Evolutionary conservation across 1,140 invertebrate genomes (phyloP).

Genomic region (Nasonia giraulti): DNA sequence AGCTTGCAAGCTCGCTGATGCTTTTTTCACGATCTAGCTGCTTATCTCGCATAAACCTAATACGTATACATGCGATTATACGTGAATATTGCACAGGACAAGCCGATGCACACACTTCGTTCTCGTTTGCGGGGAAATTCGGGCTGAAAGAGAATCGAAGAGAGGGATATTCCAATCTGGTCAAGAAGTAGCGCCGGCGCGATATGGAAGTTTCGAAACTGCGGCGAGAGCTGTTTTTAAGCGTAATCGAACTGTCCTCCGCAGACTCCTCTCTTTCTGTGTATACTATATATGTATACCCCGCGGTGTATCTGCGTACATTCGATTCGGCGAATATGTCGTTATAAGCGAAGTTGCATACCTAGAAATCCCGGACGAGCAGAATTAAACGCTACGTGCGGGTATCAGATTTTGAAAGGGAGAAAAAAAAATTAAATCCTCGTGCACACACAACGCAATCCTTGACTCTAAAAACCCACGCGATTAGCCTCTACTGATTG

Average conservation of each 20-base stretch:
- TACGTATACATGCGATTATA: no score
- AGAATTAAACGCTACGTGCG: no score
- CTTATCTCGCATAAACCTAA: no score
- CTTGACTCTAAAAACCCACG: neutral
- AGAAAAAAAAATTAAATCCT: no score
- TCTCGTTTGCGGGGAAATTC: neutral
- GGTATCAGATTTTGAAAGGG: no score
- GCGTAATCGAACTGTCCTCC: conserved; percentile 10
- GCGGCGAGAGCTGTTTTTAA: neutral
- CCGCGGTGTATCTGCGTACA: neutral
- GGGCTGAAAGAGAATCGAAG: neutral
- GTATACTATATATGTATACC: no score
- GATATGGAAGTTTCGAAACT: neutral
- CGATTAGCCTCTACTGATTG: neutral
- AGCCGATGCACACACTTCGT: neutral
- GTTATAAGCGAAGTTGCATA: neutral
- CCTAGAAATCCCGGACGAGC: no score
- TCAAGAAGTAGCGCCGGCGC: neutral
- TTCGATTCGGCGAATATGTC: neutral
- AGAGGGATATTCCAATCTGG: neutral
- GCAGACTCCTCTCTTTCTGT: neutral
- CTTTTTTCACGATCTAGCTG: neutral
- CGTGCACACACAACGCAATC: neutral
- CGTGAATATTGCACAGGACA: no score
- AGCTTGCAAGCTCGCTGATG: neutral